Percentiles rank a stretch among this genome's conserved stretches.
phyloP scores from a whole-genome alignment of 2,113 vertebrate species.

The Balaenoptera acutorostrata region DNA sequence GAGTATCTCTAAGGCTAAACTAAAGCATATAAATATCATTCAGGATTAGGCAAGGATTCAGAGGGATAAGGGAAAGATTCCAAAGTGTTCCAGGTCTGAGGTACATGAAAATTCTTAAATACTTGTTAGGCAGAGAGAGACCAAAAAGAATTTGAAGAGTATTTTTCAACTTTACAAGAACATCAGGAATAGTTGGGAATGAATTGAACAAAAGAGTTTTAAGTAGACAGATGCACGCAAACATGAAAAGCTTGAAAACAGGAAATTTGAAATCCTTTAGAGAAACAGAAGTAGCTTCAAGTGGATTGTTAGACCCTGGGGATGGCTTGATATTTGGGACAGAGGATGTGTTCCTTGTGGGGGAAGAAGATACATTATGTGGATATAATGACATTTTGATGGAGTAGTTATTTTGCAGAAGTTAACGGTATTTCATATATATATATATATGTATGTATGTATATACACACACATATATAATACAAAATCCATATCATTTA shows the following conservation, averaged over 20 bases:
- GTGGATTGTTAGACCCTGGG: neutral
- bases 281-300: neutral
- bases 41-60: neutral
- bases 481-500: neutral
- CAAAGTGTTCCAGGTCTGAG: neutral
- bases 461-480: fast-evolving
- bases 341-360: no score
- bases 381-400: neutral
- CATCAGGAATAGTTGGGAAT: no score
- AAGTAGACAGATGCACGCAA: neutral
- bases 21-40: fast-evolving
- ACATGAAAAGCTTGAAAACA: no score
- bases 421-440: fast-evolving
- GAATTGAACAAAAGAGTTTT: neutral
- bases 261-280: neutral
- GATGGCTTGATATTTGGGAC: fast-evolving
- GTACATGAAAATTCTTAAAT: neutral
- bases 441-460: no score
- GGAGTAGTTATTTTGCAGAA: neutral
- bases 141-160: neutral
- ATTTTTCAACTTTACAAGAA: neutral
- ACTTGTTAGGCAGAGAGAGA: neutral
- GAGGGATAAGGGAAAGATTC: neutral
- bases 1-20: neutral
- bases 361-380: neutral